These are phyloP conservation scores for Datnioides undecimradiatus DNA, from an alignment of 2,113 vertebrate species.

Conservation along the genomic window DNA sequence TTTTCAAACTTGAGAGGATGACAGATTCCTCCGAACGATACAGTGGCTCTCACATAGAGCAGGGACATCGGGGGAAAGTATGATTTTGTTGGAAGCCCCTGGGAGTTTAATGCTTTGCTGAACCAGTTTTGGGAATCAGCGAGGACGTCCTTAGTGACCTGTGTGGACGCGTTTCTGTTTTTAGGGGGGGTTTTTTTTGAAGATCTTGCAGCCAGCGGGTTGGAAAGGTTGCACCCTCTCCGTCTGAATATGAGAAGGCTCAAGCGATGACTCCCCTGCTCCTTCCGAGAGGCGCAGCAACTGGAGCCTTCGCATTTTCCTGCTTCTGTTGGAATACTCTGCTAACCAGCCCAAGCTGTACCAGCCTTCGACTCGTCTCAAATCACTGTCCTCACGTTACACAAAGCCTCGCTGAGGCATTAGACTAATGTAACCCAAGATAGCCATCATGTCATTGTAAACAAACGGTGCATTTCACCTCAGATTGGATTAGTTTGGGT, in stretches of 20 bases:
- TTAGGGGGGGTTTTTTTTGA: too few relatives aligned
- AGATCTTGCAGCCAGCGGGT: conserved; percentile 18
- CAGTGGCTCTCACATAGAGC: conserved; percentile 35
- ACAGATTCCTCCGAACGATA: conserved; percentile 49
- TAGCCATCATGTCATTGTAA: conserved; percentile 34
- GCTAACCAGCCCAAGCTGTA: conserved; percentile 29
- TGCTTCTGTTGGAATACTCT: conserved; percentile 49
- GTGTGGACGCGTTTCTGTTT: conserved; percentile 43
- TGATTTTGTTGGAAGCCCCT: conserved; percentile 14
- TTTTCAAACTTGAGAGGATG: conserved; percentile 50
- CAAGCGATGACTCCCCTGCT: conserved; percentile 40
- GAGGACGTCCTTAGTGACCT: conserved; percentile 55
- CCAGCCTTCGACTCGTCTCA: conserved; percentile 12
- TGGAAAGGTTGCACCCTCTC: conserved; percentile 31
- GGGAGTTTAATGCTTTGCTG: conserved; percentile 26
- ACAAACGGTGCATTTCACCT: conserved; percentile 31
- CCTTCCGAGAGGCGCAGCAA: conserved; percentile 37
- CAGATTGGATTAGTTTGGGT: conserved; percentile 15
- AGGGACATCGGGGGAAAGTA: conserved; percentile 25
- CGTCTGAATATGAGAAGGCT: conserved; percentile 47
- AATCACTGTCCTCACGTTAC: conserved; percentile 36
- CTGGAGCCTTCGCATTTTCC: conserved; percentile 31
- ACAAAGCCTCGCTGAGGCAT: not conserved
- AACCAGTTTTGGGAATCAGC: conserved; percentile 37
- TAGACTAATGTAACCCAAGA: conserved; percentile 27